Conservation (phyloP, 2,888 invertebrate species). For the Ormyrus nitidulus region DNA sequence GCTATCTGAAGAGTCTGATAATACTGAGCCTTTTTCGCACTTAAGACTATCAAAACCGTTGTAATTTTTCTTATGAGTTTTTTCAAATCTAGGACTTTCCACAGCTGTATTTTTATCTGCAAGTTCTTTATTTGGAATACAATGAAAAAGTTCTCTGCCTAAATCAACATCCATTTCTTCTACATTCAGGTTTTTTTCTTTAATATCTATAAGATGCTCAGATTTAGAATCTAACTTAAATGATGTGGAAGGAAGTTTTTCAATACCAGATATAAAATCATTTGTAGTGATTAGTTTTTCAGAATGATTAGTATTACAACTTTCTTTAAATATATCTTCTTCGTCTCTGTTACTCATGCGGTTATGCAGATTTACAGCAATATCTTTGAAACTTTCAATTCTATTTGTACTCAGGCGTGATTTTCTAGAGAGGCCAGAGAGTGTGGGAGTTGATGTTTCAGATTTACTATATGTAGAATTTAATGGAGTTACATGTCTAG, state of each 20-base stretch:
- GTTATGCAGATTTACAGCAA: slow-evolving; percentile 63
- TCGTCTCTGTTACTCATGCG: slow-evolving; percentile 63
- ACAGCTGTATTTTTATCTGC: slow-evolving; percentile 17
- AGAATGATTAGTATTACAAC: background rate
- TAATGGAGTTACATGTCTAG: background rate
- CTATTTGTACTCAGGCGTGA: background rate
- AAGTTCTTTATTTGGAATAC: slow-evolving; percentile 16
- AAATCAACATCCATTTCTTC: slow-evolving; percentile 19
- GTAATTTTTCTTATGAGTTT: background rate
- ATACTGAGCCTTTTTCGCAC: slow-evolving; percentile 25
- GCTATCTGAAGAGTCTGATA: slow-evolving; percentile 25
- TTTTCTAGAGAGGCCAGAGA: background rate
- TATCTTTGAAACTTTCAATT: slow-evolving; percentile 49
- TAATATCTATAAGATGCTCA: background rate
- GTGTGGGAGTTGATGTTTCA: slow-evolving; percentile 8
- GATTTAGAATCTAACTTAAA: slow-evolving; percentile 20
- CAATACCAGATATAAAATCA: slow-evolving; percentile 31
- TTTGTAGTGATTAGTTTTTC: background rate
- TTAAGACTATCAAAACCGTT: slow-evolving; percentile 18
- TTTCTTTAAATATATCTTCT: slow-evolving; percentile 1
- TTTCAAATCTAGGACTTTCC: background rate
- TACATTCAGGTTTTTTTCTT: slow-evolving; percentile 1
- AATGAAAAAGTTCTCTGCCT: slow-evolving; percentile 32
- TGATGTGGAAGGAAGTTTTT: slow-evolving; percentile 12
- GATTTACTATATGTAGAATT: slow-evolving; percentile 27